Conservation (phyloP, 2,888 invertebrate species). For the Cecidostiba fungosa region DNA sequence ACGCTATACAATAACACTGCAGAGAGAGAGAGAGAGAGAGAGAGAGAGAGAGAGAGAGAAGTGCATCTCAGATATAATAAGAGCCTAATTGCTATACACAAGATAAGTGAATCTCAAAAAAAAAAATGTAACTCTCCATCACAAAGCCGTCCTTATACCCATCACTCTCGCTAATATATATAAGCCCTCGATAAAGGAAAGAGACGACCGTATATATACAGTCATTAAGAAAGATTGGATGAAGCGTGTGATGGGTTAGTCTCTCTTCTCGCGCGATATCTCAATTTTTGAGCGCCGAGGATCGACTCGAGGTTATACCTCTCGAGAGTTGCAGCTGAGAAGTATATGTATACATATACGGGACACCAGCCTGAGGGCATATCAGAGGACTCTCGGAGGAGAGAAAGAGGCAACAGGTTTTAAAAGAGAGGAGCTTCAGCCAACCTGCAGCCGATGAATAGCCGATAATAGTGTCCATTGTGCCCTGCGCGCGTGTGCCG, state of each 20-base stretch:
- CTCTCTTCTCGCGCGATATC: not conserved
- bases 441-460: conserved; percentile 70
- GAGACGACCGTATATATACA: not conserved
- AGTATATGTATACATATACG: not conserved
- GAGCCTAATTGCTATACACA: no score
- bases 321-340: not conserved
- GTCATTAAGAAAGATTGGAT: not conserved
- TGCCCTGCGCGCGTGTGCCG: conserved; percentile 59
- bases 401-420: not conserved
- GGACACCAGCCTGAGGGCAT: not conserved
- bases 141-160: no score
- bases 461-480: conserved; percentile 76
- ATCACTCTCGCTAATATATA: no score
- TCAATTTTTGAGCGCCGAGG: not conserved
- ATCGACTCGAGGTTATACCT: not conserved
- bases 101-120: no score
- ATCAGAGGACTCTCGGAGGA: not conserved
- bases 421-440: not conserved
- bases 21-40: no score
- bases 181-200: no score
- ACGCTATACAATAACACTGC: no score
- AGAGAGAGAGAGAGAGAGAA: no score
- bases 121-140: no score
- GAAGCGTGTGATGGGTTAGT: not conserved
- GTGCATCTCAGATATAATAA: no score